phyloP scores from a whole-genome alignment of 2,888 invertebrate species.

The Noctua pronuba region DNA sequence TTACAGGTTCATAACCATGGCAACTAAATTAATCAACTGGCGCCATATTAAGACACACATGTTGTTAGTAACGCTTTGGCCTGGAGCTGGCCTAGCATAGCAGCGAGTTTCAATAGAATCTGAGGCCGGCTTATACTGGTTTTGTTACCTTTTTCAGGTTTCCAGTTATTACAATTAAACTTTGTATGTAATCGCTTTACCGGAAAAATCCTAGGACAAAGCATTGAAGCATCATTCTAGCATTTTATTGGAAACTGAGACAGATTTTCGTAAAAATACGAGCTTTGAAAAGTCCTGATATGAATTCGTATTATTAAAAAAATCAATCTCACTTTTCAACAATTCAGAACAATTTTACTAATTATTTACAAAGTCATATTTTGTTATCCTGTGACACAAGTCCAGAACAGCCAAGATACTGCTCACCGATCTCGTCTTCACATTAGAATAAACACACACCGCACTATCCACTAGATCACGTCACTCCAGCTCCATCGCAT shows the following conservation, averaged over 20 bases:
- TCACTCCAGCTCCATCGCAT: conserved; percentile 72
- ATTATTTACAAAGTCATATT: neutral
- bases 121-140: neutral
- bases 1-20: neutral
- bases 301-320: neutral
- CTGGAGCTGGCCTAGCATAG: neutral
- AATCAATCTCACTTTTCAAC: neutral
- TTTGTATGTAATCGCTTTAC: neutral
- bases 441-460: conserved; percentile 43
- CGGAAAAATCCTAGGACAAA: neutral
- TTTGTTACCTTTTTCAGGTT: neutral
- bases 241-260: neutral
- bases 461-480: conserved; percentile 2
- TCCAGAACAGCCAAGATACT: neutral
- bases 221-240: neutral
- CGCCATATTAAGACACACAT: neutral
- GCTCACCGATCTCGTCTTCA: neutral
- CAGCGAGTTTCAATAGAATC: neutral
- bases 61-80: neutral
- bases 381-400: neutral
- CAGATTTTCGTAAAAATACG: neutral
- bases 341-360: neutral
- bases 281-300: neutral
- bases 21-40: neutral
- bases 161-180: neutral